Percentiles rank a stretch among this genome's conserved stretches.
Evolutionary conservation across 2,888 invertebrate genomes (phyloP).

Genomic region (Terebella lapidaria): DNA sequence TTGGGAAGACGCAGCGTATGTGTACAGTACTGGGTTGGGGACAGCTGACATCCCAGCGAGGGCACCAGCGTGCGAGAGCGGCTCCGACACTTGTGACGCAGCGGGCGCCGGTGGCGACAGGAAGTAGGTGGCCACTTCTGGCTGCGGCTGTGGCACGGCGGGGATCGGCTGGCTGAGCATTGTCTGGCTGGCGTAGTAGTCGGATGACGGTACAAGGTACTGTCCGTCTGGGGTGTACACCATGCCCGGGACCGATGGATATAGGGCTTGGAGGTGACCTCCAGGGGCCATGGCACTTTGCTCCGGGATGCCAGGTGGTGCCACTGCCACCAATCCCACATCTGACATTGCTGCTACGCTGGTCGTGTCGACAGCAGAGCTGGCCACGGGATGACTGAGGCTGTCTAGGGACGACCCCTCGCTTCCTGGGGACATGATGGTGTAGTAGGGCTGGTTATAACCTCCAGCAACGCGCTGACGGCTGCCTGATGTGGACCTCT

Average conservation of each 20-base stretch:
- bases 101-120: neutral
- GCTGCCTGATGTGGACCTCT: neutral
- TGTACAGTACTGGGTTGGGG: too few species aligned
- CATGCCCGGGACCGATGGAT: neutral
- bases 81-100: neutral
- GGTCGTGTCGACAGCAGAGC: neutral
- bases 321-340: neutral
- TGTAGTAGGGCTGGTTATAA: neutral
- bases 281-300: neutral
- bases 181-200: neutral
- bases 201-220: neutral
- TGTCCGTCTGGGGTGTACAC: neutral
- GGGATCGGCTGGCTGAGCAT: neutral
- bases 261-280: neutral
- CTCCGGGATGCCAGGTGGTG: neutral
- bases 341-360: neutral
- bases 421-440: neutral
- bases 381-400: neutral
- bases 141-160: too few species aligned
- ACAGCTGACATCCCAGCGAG: neutral
- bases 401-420: constrained; percentile 3
- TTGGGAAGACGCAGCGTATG: too few species aligned
- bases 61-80: neutral
- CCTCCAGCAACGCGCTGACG: too few species aligned
- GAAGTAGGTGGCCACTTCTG: neutral